Base-by-base conservation (phyloP, 2,888 invertebrate genomes). In the Cheiracanthium punctorium region DNA sequence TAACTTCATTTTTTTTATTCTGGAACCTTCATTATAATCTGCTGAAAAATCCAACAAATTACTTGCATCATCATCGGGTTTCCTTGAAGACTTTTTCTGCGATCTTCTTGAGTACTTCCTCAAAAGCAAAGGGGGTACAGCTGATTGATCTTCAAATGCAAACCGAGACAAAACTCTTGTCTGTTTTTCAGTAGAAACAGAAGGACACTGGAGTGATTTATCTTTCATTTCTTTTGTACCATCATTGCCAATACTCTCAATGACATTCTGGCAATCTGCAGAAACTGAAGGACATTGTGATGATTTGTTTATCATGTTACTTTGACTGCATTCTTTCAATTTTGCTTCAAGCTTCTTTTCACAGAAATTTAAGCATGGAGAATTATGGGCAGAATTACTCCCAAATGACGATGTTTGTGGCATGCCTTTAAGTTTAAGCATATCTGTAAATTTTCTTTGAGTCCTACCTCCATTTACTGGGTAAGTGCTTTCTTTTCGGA, bases 171-270 rank as follows among this genome's bases (percentile, higher is more conserved):
- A 7, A 17, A 33, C 12, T 20, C n/a, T 32, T 69, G 58, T 24
- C 24, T 58, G 8, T 5, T 24, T 24, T 20, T 5, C 1, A 33
- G 8, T 14, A 30, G 12, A 12, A 14, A 69, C 69, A 33, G 69
- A 69, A n/a, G 69, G 69, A n/a, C 69, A 69, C 10, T 69, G 69
- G 7, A 69, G 17, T 2, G 69, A 33, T 69, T 69, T 33, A 32
- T 69, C 37, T 69, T 69, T 69, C 7, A 20, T 69, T 7, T 33
- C 20, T 69, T 24, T 17, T 20, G 20, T 33, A 2, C 8, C 69
- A 69, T 7, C 7, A 67, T 67, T 30, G 14, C 32, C 30, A 7
- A 10, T 58, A 67, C 14, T 17, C 30, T 67, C 17, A 30, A 0
- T 33, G 33, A 69, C 24, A 24, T n/a, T 33, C 2, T n/a, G n/a